These are phyloP conservation scores for Hedychridium roseum DNA, from an alignment of 2,888 invertebrate genomes.

Conservation along the genomic window DNA sequence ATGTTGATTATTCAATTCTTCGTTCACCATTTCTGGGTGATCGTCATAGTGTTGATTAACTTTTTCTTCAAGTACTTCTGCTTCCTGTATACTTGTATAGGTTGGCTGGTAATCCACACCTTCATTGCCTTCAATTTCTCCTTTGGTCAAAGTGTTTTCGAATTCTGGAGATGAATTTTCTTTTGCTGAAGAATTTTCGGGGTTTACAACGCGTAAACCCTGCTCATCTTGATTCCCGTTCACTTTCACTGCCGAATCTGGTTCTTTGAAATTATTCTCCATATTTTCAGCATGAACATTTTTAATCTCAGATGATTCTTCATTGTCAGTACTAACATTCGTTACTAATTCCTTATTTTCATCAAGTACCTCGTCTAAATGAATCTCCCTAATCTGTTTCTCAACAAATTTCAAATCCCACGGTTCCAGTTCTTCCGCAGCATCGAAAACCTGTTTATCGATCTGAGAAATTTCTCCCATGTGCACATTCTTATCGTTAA, in stretches of 20 bases:
- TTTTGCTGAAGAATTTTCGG: no score
- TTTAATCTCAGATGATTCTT: neutral
- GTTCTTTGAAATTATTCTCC: neutral
- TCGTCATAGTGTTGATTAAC: conserved; percentile 12
- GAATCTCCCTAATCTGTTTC: conserved; percentile 23
- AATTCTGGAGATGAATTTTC: conserved; percentile 20
- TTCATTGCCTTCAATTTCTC: conserved; percentile 10
- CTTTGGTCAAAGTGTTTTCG: conserved; percentile 11
- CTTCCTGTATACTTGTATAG: no score
- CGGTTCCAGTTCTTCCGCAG: conserved; percentile 26
- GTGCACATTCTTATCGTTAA: neutral
- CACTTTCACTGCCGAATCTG: conserved; percentile 5
- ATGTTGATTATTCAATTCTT: conserved; percentile 14
- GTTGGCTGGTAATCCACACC: no score
- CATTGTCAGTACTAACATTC: neutral
- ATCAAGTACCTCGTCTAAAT: conserved; percentile 12
- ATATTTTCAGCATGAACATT: conserved; percentile 9
- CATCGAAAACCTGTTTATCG: conserved; percentile 16
- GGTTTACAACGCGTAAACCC: no score
- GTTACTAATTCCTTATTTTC: neutral
- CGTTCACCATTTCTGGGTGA: no score
- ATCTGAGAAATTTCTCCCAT: conserved; percentile 18
- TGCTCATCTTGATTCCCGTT: conserved; percentile 12
- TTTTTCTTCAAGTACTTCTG: conserved; percentile 4
- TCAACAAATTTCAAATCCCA: conserved; percentile 25